A percentile compares a stretch with the other conserved stretches of the same genome.
These are phyloP conservation scores for Heliconius nattereri DNA, from an alignment of 1,140 invertebrate species.

Conservation along the genomic window DNA sequence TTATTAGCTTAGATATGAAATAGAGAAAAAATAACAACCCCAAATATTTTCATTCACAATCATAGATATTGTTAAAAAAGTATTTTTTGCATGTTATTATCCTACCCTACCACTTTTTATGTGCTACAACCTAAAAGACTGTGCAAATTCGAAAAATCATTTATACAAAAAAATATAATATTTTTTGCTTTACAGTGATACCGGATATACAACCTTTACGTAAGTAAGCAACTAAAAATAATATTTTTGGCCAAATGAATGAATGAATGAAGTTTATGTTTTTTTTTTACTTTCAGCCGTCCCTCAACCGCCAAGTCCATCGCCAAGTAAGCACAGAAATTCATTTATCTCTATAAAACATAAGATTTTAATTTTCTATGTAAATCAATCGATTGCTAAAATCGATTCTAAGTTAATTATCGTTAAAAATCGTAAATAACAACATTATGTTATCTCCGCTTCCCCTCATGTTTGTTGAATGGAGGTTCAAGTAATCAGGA, in stretches of 20 bases:
- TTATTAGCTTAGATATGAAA: no score
- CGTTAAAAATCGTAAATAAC: no score
- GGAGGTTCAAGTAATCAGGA: no score
- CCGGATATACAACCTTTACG: slow-evolving; percentile 36
- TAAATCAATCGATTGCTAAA: no score
- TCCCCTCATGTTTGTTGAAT: no score
- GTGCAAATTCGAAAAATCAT: background rate
- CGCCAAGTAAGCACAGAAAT: background rate
- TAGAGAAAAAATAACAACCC: background rate
- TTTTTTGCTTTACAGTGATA: slow-evolving; percentile 38
- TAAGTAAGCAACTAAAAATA: slow-evolving; percentile 34
- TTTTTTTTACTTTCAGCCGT: slow-evolving; percentile 25
- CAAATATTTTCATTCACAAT: background rate
- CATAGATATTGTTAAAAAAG: background rate
- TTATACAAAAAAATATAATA: background rate
- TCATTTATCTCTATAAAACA: background rate
- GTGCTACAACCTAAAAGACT: no score
- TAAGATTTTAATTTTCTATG: no score
- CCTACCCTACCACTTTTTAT: no score
- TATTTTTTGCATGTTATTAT: no score
- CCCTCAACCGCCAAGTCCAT: slow-evolving; percentile 16
- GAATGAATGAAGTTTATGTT: background rate
- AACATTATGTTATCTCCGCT: no score
- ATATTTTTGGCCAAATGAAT: background rate
- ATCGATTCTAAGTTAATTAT: no score